Evolutionary conservation across 1,140 invertebrate species (phyloP), one percentile per base, ranked within the genome.

Genomic region (Cotesia chilonis): DNA sequence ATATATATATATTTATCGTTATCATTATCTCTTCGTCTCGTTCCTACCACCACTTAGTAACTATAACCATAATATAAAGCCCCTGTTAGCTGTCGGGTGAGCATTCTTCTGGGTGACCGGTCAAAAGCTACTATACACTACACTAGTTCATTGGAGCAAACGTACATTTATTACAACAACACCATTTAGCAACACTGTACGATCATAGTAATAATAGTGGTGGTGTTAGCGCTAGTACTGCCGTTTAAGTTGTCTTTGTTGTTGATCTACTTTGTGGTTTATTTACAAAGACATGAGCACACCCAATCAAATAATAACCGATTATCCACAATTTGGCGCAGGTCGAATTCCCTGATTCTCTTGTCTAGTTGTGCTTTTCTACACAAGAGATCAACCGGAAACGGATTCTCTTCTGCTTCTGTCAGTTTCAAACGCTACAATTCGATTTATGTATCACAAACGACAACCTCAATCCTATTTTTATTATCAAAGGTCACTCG

Each of bases 91-190:
- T 47, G 10, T 47, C 10, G 41, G 41, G 20, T 54, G 61, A 71
- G 54, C 63, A 63, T 71, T 64, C 60, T 80, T 80, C 78, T 78
- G 60, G 75, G 61, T 75, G 79, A 70, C 7, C 63, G 75, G 74
- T 80, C 79, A 80, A 80, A 79, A 77, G 71, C 55, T 17, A 47
- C 7, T 41, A 7, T 5, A 35, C 28, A 55, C 10, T 37, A 12
- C n/a, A 14, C 12, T 36, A 36, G 4, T n/a, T 17, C 67, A 37
- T 41, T 70, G 20, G 70, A 71, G 51, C 70, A 71, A 57, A 52
- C 60, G 63, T 55, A 65, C 36, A 52, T 65, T 67, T 71, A 51
- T 60, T 20, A 17, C 54, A 37, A 52, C 47, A 55, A 54, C 65
- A 55, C 41, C 41, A 47, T 47, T 47, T 47, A 47, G 54, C 37